A percentile compares a stretch with the other conserved stretches of the same genome.
Evolutionary conservation across 2,797 vertebrate genomes (phyloP).

Genomic region (Rhynchotus rufescens): DNA sequence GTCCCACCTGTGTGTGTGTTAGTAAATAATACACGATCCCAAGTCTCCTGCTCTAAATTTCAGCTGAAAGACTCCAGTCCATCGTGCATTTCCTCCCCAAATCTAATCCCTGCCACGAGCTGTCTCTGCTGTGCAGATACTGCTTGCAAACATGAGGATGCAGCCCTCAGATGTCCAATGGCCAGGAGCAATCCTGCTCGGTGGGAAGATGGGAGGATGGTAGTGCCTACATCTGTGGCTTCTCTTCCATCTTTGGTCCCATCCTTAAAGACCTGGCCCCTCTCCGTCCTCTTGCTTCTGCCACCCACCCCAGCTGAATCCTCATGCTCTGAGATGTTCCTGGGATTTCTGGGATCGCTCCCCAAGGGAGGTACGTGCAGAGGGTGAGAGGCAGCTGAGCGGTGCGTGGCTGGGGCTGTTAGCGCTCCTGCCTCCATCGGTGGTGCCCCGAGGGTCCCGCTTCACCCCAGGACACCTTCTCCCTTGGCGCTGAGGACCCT

Average conservation of each 20-base stretch:
- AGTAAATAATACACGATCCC: fast-evolving
- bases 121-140: neutral
- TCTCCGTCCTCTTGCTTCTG: neutral
- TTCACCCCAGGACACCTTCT: too few relatives aligned
- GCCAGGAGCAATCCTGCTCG: neutral
- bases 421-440: neutral
- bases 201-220: neutral
- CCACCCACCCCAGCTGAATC: neutral
- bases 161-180: fast-evolving
- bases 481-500: too few relatives aligned
- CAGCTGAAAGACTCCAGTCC: fast-evolving
- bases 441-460: too few relatives aligned
- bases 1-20: neutral
- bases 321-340: neutral
- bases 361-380: neutral
- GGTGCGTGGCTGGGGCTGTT: neutral
- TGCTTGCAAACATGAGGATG: fast-evolving
- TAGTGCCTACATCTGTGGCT: neutral
- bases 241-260: fast-evolving
- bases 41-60: neutral
- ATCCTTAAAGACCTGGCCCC: fast-evolving
- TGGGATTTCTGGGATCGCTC: neutral
- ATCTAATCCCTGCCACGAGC: fast-evolving
- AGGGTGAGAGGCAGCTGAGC: too few relatives aligned
- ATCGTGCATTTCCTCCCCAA: neutral